Percentiles rank a stretch among this genome's conserved stretches.
These are phyloP conservation scores for Parnassius mnemosyne DNA, from an alignment of 2,888 invertebrate species.

Conservation along the genomic window DNA sequence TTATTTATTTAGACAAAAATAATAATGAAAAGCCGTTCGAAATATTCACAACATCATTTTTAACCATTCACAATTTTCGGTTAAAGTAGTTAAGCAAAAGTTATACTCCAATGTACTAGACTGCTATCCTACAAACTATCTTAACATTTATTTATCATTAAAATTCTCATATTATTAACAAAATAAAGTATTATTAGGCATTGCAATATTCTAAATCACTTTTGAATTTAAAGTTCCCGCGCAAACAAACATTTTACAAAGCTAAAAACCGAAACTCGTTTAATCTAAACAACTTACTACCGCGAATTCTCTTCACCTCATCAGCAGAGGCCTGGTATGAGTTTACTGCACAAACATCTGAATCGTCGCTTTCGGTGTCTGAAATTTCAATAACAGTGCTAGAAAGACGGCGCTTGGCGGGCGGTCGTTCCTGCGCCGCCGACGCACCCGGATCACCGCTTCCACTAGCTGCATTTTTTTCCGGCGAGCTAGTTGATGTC, in stretches of 20 bases:
- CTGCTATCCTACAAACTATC: too few species aligned
- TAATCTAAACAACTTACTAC: constrained; percentile 49
- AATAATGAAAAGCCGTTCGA: not conserved
- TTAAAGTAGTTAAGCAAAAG: too few species aligned
- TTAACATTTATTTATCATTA: too few species aligned
- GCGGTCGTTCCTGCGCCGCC: constrained; percentile 44
- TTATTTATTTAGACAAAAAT: not conserved
- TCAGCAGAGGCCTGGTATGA: constrained; percentile 75
- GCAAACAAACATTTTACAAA: constrained; percentile 36
- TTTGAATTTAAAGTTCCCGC: constrained; percentile 56
- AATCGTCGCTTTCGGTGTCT: constrained; percentile 74
- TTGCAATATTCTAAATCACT: too few species aligned
- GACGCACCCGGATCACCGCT: constrained; percentile 40
- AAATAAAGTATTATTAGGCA: too few species aligned
- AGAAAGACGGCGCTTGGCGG: constrained; percentile 68
- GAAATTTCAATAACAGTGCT: constrained; percentile 70
- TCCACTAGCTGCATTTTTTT: constrained; percentile 40
- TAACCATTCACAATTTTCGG: too few species aligned
- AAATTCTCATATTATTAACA: too few species aligned
- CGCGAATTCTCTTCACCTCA: constrained; percentile 74
- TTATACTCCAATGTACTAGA: too few species aligned
- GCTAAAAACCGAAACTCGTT: not conserved
- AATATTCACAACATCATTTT: not conserved
- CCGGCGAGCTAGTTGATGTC: constrained; percentile 50
- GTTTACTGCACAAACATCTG: constrained; percentile 75